These are phyloP conservation scores for Drosophila incognita DNA, from an alignment of 2,888 invertebrate genomes.

Conservation along the genomic window DNA sequence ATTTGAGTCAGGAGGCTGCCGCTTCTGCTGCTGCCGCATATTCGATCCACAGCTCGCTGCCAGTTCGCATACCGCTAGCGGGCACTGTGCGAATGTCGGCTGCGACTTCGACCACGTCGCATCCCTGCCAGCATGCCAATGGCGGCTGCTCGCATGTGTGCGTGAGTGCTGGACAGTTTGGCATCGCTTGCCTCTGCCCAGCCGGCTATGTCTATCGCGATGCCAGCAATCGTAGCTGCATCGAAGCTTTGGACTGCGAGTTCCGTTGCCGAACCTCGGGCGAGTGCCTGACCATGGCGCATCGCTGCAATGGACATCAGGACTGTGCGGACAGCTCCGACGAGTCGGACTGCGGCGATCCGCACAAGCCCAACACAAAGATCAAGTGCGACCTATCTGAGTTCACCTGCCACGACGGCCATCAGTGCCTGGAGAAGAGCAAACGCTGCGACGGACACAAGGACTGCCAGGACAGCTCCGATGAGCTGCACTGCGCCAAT, in stretches of 20 bases:
- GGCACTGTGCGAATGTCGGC: conserved; percentile 54
- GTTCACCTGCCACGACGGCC: conserved; percentile 86
- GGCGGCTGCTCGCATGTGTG: conserved; percentile 92
- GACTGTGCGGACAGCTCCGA: conserved; percentile 88
- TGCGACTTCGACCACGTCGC: conserved; percentile 67
- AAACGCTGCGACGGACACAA: conserved; percentile 86
- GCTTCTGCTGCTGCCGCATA: conserved; percentile 9
- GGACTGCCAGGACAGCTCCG: conserved; percentile 87
- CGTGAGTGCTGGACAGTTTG: conserved; percentile 85
- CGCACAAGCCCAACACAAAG: conserved; percentile 67
- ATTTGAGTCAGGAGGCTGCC: not conserved
- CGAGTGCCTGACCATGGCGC: conserved; percentile 86
- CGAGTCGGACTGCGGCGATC: conserved; percentile 85
- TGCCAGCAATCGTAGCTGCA: conserved; percentile 86
- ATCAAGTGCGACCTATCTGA: conserved; percentile 84
- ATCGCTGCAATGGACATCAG: conserved; percentile 87
- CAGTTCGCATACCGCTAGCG: conserved; percentile 70
- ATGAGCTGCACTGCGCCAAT: conserved; percentile 86
- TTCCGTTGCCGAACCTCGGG: conserved; percentile 86
- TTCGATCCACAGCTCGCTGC: conserved; percentile 44
- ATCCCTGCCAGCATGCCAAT: conserved; percentile 87
- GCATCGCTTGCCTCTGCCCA: conserved; percentile 88
- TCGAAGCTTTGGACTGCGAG: conserved; percentile 86
- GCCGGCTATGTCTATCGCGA: conserved; percentile 87
- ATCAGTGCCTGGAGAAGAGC: conserved; percentile 85